Base-by-base conservation (phyloP, 2,888 invertebrate species). In the Pseudoips prasinana region DNA sequence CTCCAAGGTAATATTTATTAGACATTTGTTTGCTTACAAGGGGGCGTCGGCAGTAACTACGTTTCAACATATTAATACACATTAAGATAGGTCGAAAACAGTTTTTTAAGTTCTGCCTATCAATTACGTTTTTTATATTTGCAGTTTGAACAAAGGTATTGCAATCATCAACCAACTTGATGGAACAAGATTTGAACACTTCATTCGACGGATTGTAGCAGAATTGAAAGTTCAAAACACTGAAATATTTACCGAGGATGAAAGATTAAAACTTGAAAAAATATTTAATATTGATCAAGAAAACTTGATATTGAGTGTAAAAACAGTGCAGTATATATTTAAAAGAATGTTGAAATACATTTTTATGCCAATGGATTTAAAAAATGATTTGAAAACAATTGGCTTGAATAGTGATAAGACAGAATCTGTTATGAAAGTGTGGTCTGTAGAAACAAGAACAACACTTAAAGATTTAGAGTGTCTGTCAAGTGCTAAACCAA, bases 351-450 rank as follows among this genome's bases (percentile, higher is more conserved):
- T 80, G 1, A 88, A 83, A 47, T 87, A 63, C 46, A 79, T 88
- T 31, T 81, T 86, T 44, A 84, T 85, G 83, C 87, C 88, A 8
- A 33, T 47, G n/a, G 56, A 80, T 57, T 64, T 88, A 17, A 85
- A 78, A 57, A 66, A 43, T 43, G 81, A 86, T 60, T 59, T 88
- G 4, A 64, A 59, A 35, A 39, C 39, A 14, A 44, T 82, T 27
- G 87, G 86, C 19, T 52, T 87, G 7, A 66, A 41, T 40, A 64
- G 67, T 59, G 72, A 74, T 22, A 88, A 86, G 57, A 63, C 76
- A 10, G 80, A 83, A 35, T 47, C 61, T 6, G 65, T 87, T 49
- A 63, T 84, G 1, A 86, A 86, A 57, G 57, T 81, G 8, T 88
- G 86, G 87, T 85, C 86, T 8, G 43, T 59, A 8, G 86, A 86